Percentiles rank a stretch among this genome's conserved stretches.
Evolutionary conservation across 2,797 vertebrate species (phyloP).

Genomic region (Lepidocolaptes lacrymiger): DNA sequence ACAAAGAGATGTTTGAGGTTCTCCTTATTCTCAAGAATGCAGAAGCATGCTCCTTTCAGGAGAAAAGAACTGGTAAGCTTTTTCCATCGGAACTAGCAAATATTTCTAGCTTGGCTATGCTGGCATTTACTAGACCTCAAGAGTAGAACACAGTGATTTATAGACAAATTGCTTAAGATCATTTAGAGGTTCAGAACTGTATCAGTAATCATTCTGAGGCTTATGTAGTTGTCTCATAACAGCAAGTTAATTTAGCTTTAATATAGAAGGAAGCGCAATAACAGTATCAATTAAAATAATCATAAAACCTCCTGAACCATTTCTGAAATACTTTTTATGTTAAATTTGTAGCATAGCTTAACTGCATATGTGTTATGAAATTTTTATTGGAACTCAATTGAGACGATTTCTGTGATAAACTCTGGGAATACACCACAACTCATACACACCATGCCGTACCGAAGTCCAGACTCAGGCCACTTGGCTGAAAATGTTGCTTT

Average conservation of each 20-base stretch:
- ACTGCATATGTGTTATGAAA: background rate
- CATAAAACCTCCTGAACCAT: constrained; percentile 41
- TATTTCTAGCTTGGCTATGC: background rate
- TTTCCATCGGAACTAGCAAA: background rate
- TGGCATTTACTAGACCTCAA: background rate
- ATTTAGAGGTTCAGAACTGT: constrained; percentile 26
- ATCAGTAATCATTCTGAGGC: constrained; percentile 4
- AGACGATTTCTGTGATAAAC: constrained; percentile 2
- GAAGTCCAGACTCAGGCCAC: background rate
- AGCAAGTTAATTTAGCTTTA: constrained; percentile 40
- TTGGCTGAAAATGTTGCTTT: background rate
- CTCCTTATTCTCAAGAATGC: background rate
- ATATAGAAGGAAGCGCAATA: constrained; percentile 32
- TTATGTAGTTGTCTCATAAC: background rate
- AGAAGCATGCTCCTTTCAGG: background rate
- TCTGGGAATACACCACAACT: background rate
- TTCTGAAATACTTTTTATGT: constrained; percentile 12
- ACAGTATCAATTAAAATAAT: constrained; percentile 31
- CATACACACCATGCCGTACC: background rate
- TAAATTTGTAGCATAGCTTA: background rate
- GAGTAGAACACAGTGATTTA: constrained; percentile 14
- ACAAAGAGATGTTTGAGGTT: background rate
- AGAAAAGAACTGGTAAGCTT: background rate
- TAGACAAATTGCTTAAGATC: background rate
- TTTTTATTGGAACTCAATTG: constrained; percentile 1